Conservation (phyloP, 2,888 invertebrate species). For the Agapetus fuscipes region DNA sequence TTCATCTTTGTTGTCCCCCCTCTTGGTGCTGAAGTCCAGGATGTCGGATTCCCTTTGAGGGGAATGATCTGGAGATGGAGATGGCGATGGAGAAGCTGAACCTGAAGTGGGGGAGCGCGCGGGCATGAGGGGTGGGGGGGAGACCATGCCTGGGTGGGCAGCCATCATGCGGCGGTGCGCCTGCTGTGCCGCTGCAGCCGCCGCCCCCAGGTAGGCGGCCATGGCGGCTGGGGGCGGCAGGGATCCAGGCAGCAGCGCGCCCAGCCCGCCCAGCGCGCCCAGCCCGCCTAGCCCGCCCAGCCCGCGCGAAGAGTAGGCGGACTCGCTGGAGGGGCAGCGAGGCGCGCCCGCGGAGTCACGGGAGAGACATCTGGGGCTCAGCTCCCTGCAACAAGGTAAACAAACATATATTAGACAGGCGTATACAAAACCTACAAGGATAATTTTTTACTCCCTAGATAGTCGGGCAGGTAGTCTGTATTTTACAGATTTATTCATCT, state of each 20-base stretch:
- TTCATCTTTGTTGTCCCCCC: constrained; percentile 41
- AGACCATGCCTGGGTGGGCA: constrained; percentile 64
- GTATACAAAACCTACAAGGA: not conserved
- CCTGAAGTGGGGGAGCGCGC: constrained; percentile 29
- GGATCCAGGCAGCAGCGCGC: constrained; percentile 42
- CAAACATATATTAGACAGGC: constrained; percentile 21
- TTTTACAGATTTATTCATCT: not conserved
- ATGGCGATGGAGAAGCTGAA: too few species aligned
- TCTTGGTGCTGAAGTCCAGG: constrained; percentile 74
- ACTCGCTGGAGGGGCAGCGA: constrained; percentile 69
- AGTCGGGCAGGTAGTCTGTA: too few species aligned
- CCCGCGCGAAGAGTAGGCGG: constrained; percentile 59
- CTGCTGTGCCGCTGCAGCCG: constrained; percentile 60
- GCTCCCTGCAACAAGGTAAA: constrained; percentile 58
- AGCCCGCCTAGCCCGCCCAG: constrained; percentile 40
- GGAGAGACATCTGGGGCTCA: constrained; percentile 72
- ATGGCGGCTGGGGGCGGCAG: constrained; percentile 56
- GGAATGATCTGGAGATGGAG: constrained; percentile 46
- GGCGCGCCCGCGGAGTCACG: constrained; percentile 68
- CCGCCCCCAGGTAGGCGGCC: constrained; percentile 69
- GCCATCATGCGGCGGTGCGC: constrained; percentile 68
- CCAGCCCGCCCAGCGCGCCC: constrained; percentile 35
- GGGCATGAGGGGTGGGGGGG: constrained; percentile 38
- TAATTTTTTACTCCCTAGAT: not conserved
- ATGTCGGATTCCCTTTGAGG: constrained; percentile 51